Evolutionary conservation across 2,797 vertebrate genomes (phyloP).

Genomic region (Dendrocincla tyrannina): DNA sequence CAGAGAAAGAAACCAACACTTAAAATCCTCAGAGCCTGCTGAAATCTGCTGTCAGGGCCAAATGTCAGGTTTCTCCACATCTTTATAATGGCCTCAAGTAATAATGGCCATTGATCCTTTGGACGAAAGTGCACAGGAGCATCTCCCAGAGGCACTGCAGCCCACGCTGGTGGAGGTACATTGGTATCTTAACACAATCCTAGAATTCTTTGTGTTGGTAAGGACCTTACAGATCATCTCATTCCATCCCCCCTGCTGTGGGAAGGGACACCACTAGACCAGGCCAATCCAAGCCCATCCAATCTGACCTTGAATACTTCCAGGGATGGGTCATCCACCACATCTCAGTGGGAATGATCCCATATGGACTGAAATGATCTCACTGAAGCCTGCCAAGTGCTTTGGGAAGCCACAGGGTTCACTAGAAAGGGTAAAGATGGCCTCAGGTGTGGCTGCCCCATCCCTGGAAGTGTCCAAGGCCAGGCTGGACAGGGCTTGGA

Average conservation of each 20-base stretch:
- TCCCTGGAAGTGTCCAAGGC: background rate
- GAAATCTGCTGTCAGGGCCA: background rate
- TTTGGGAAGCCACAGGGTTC: background rate
- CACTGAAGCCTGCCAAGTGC: fast-evolving
- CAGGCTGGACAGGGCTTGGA: background rate
- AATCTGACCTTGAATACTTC: background rate
- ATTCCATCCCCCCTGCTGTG: fast-evolving
- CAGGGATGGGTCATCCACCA: background rate
- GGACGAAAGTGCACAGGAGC: background rate
- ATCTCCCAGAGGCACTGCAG: fast-evolving
- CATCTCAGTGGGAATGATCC: too few relatives aligned
- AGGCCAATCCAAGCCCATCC: fast-evolving
- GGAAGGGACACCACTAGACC: background rate
- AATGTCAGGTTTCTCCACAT: background rate
- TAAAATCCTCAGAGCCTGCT: background rate
- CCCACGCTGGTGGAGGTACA: fast-evolving
- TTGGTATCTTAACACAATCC: fast-evolving
- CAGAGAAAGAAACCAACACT: background rate
- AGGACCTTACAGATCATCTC: background rate
- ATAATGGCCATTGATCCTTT: background rate
- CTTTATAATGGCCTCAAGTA: background rate
- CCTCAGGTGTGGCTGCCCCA: background rate
- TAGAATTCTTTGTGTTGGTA: background rate
- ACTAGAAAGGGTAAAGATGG: fast-evolving
- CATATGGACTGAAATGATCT: background rate